phyloP scores from a whole-genome alignment of 2,888 invertebrate species.

The Agrenia bidenticulata region DNA sequence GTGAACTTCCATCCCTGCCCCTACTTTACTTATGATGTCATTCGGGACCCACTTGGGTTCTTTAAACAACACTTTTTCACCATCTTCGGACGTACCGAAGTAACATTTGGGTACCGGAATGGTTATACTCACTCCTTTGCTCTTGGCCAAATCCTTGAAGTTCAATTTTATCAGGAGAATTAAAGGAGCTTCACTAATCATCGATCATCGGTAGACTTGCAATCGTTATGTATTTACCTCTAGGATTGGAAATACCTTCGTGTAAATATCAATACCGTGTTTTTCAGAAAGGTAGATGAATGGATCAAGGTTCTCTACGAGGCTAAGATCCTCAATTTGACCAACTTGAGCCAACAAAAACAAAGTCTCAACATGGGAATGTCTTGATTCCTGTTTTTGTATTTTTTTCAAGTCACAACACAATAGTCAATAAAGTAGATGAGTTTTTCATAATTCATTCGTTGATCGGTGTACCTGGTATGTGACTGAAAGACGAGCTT shows the following conservation, averaged over 20 bases:
- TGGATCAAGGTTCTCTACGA: background rate
- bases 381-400: background rate
- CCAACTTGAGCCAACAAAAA: background rate
- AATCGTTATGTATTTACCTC: slow-evolving; percentile 11
- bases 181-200: too few species aligned
- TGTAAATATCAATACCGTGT: slow-evolving; percentile 1
- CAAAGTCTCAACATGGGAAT: background rate
- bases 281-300: background rate
- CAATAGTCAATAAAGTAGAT: too few species aligned
- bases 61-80: background rate
- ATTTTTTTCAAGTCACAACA: too few species aligned
- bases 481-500: background rate
- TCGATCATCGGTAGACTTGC: too few species aligned
- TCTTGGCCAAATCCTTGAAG: slow-evolving; percentile 17
- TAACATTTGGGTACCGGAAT: slow-evolving; percentile 27
- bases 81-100: slow-evolving; percentile 27
- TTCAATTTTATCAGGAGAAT: too few species aligned
- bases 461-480: background rate
- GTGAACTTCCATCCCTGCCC: slow-evolving; percentile 19
- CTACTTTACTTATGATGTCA: slow-evolving; percentile 31
- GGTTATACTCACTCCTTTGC: background rate
- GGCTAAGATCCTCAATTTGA: background rate
- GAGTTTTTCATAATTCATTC: too few species aligned
- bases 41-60: background rate
- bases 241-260: background rate